A percentile compares a stretch with the other conserved stretches of the same genome.
phyloP scores from a whole-genome alignment of 1,140 invertebrate genomes.

The Zaprionus taronus region DNA sequence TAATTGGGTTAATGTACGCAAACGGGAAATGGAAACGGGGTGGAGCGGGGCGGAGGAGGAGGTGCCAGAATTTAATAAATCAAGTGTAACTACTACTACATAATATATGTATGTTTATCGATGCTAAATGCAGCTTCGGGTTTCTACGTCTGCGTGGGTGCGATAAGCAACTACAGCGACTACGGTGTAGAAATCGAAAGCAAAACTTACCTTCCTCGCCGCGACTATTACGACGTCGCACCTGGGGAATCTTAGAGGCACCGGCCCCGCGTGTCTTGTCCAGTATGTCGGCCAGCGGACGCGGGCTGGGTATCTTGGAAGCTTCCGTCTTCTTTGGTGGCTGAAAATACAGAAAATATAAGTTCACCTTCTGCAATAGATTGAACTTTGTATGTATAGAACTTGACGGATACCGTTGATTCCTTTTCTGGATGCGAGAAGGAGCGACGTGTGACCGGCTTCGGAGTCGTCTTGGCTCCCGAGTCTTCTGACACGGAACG shows the following conservation, averaged over 20 bases:
- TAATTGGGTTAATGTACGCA: slow-evolving; percentile 19
- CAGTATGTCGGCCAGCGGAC: slow-evolving; percentile 76
- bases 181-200: slow-evolving; percentile 37
- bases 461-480: slow-evolving; percentile 72
- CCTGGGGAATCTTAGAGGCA: slow-evolving; percentile 69
- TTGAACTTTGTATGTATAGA: not conserved
- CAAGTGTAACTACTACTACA: slow-evolving; percentile 62
- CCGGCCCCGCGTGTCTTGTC: slow-evolving; percentile 69
- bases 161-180: slow-evolving; percentile 51
- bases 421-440: slow-evolving; percentile 84
- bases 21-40: not conserved
- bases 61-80: slow-evolving; percentile 72
- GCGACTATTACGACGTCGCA: slow-evolving; percentile 70
- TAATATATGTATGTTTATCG: slow-evolving; percentile 29
- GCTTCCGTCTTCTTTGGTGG: slow-evolving; percentile 73
- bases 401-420: slow-evolving; percentile 58
- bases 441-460: slow-evolving; percentile 78
- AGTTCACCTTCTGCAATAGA: not conserved
- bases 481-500: slow-evolving; percentile 84
- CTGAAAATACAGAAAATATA: slow-evolving; percentile 29
- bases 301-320: slow-evolving; percentile 79
- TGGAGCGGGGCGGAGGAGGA: slow-evolving; percentile 30
- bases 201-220: slow-evolving; percentile 72
- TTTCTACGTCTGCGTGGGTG: slow-evolving; percentile 66
- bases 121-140: slow-evolving; percentile 57